phyloP scores from a whole-genome alignment of 2,888 invertebrate genomes.

The Pteria penguin region DNA sequence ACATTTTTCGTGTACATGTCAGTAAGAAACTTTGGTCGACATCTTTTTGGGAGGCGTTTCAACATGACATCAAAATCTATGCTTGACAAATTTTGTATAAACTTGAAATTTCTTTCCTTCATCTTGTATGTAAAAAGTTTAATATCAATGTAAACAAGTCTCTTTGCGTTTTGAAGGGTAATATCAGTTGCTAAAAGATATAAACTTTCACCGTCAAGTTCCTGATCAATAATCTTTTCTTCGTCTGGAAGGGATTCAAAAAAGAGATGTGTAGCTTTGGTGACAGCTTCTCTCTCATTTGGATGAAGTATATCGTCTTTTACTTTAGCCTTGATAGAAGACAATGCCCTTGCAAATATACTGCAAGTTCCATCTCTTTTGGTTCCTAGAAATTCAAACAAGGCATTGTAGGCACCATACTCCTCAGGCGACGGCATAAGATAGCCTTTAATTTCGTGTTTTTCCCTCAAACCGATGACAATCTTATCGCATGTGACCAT shows the following conservation, averaged over 20 bases:
- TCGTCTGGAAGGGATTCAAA: slow-evolving; percentile 2
- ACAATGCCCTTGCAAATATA: slow-evolving; percentile 43
- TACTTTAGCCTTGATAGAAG: slow-evolving; percentile 17
- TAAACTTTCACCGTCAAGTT: slow-evolving; percentile 1
- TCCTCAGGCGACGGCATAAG: slow-evolving; percentile 41
- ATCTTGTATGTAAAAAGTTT: slow-evolving; percentile 8
- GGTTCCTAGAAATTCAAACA: slow-evolving; percentile 48
- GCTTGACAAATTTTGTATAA: background rate
- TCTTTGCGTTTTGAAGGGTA: background rate
- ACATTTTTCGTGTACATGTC: slow-evolving; percentile 1
- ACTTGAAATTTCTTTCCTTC: slow-evolving; percentile 1
- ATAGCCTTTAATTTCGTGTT: slow-evolving; percentile 45
- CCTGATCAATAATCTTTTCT: background rate
- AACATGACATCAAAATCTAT: slow-evolving; percentile 16
- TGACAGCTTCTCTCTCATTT: slow-evolving; percentile 25
- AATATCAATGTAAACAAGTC: slow-evolving; percentile 33
- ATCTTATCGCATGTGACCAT: slow-evolving; percentile 30
- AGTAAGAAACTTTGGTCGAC: slow-evolving; percentile 21
- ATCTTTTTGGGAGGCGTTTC: slow-evolving; percentile 17
- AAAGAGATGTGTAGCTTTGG: background rate
- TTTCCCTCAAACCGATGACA: slow-evolving; percentile 16
- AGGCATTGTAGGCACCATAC: slow-evolving; percentile 31
- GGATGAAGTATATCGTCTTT: slow-evolving; percentile 21
- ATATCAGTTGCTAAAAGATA: slow-evolving; percentile 15
- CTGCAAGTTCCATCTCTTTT: slow-evolving; percentile 5